Conservation (phyloP, 2,888 invertebrate species). For the Melikaiella ostensackeni region DNA sequence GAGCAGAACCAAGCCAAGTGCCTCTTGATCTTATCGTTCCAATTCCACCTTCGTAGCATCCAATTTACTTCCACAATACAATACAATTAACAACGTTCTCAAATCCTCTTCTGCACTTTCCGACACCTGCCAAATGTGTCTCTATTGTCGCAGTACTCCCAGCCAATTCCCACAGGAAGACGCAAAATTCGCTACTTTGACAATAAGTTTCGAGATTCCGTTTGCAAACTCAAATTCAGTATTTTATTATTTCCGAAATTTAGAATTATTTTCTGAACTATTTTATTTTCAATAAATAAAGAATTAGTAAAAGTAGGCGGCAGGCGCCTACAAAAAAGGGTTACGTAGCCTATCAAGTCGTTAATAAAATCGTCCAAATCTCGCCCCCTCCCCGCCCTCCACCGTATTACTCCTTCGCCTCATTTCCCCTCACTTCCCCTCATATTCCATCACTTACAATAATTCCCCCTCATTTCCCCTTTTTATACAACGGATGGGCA, state of each 20-base stretch:
- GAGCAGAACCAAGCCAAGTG: slow-evolving; percentile 78
- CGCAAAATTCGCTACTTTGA: neutral
- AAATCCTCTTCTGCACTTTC: slow-evolving; percentile 14
- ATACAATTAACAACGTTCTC: slow-evolving; percentile 45
- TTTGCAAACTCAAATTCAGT: neutral
- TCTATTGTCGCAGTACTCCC: slow-evolving; percentile 30
- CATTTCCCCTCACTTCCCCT: too few species aligned
- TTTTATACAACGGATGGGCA: too few species aligned
- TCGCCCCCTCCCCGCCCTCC: too few species aligned
- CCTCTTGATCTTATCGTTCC: slow-evolving; percentile 66
- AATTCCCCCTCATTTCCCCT: too few species aligned
- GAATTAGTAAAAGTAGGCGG: too few species aligned
- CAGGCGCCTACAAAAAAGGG: too few species aligned
- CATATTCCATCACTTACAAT: too few species aligned
- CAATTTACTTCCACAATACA: slow-evolving; percentile 41
- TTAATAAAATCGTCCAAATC: too few species aligned
- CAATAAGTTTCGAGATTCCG: neutral
- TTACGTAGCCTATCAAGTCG: too few species aligned
- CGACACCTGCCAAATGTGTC: slow-evolving; percentile 9
- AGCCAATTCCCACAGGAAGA: neutral
- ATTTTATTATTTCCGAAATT: neutral
- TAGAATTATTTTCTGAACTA: too few species aligned
- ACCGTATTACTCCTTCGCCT: too few species aligned
- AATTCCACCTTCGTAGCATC: slow-evolving; percentile 58
- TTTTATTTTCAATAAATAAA: too few species aligned